These are phyloP conservation scores for Protaetia brevitarsis DNA, from an alignment of 1,140 invertebrate species.

Conservation along the genomic window DNA sequence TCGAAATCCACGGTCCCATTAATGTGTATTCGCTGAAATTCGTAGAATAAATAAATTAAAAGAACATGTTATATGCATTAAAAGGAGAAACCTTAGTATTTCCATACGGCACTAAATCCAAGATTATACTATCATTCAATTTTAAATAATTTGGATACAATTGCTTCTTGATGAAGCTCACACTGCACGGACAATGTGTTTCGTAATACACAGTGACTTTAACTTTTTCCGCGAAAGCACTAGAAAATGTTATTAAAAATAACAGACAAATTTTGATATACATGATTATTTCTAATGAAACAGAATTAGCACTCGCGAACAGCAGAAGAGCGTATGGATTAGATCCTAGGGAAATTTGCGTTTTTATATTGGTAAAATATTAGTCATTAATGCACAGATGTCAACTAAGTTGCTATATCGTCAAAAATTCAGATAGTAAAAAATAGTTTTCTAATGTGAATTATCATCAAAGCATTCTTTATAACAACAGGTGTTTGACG, in stretches of 20 bases:
- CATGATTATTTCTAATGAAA: too few species aligned
- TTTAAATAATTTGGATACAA: slow-evolving; percentile 41
- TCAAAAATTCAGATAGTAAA: too few species aligned
- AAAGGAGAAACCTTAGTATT: slow-evolving; percentile 60
- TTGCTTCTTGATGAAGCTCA: slow-evolving; percentile 45
- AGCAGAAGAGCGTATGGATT: too few species aligned
- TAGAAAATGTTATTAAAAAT: not conserved
- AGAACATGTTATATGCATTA: slow-evolving; percentile 48
- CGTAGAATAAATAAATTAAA: not conserved
- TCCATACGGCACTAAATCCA: slow-evolving; percentile 61
- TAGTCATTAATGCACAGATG: too few species aligned
- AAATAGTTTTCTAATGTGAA: too few species aligned
- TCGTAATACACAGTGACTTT: slow-evolving; percentile 50
- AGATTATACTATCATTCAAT: slow-evolving; percentile 50
- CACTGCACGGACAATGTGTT: slow-evolving; percentile 49
- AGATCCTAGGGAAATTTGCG: too few species aligned
- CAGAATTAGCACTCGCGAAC: too few species aligned
- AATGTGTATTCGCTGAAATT: slow-evolving; percentile 42
- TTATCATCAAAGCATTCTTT: too few species aligned
- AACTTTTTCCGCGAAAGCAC: slow-evolving; percentile 5
- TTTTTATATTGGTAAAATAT: too few species aligned
- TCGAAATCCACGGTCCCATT: slow-evolving; percentile 53
- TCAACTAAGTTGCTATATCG: too few species aligned
- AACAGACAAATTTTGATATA: not conserved
- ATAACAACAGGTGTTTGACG: too few species aligned